Evolutionary conservation across 2,113 vertebrate species (phyloP).

Genomic region (Odobenus rosmarus): DNA sequence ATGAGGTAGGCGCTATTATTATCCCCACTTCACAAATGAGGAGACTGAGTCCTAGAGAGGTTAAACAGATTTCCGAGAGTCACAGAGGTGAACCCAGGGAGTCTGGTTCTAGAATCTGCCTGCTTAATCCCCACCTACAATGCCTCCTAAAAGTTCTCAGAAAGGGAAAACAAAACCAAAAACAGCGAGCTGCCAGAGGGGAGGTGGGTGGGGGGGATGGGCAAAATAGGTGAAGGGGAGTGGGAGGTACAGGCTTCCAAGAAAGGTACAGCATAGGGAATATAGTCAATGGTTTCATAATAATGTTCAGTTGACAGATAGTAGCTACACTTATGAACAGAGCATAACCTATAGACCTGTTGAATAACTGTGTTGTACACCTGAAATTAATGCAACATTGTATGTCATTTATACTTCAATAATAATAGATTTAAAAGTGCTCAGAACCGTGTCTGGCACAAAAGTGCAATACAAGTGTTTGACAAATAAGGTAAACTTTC

Average conservation of each 20-base stretch:
- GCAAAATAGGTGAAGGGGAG: neutral
- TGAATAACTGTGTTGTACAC: neutral
- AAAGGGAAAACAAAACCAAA: neutral
- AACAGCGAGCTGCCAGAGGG: neutral
- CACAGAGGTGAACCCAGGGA: neutral
- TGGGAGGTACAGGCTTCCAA: neutral
- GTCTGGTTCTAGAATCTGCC: neutral
- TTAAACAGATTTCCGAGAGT: neutral
- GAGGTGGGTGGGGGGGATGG: accelerated
- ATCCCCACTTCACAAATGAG: neutral
- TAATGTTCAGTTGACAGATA: neutral
- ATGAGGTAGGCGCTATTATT: too few species aligned
- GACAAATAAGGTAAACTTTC: neutral
- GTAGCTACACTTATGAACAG: neutral
- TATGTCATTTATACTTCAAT: neutral
- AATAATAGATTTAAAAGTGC: neutral
- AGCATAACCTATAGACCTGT: neutral
- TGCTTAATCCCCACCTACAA: neutral
- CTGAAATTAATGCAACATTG: neutral
- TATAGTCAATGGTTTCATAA: neutral
- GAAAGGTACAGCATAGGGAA: neutral
- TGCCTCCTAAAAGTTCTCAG: neutral
- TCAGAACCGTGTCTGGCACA: neutral
- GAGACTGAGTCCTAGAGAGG: neutral
- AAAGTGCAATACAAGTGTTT: too few species aligned